phyloP scores from a whole-genome alignment of 2,113 vertebrate genomes.

The Myanophis thanlyinensis region DNA sequence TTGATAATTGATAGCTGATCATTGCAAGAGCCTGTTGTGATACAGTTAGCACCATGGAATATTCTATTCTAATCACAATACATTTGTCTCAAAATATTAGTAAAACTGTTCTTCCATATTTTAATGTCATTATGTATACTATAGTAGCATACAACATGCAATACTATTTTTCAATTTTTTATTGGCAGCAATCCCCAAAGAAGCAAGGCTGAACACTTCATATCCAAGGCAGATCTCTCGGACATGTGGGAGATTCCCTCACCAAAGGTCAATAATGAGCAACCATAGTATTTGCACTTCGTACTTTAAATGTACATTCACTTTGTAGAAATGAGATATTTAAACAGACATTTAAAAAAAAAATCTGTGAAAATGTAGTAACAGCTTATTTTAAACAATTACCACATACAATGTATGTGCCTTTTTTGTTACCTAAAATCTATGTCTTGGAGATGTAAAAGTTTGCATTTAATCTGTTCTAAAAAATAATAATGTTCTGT shows the following conservation, averaged over 20 bases:
- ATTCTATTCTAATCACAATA: background rate
- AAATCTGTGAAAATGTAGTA: constrained; percentile 87
- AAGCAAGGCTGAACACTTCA: constrained; percentile 83
- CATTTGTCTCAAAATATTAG: background rate
- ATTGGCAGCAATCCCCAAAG: constrained; percentile 80
- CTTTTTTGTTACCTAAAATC: constrained; percentile 76
- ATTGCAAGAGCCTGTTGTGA: background rate
- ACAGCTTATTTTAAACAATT: constrained; percentile 76
- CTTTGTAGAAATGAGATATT: constrained; percentile 96
- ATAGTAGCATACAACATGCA: background rate
- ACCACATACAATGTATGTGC: constrained; percentile 97
- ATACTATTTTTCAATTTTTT: constrained; percentile 17
- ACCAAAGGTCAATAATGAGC: constrained; percentile 83
- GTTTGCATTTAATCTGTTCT: constrained; percentile 74
- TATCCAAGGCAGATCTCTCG: constrained; percentile 55
- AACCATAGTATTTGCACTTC: constrained; percentile 99
- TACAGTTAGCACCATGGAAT: background rate
- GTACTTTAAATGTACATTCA: constrained; percentile 99
- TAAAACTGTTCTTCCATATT: background rate
- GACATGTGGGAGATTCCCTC: constrained; percentile 72
- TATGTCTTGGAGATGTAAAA: constrained; percentile 77
- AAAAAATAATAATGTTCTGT: constrained; percentile 32
- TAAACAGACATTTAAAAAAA: constrained; percentile 84
- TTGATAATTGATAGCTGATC: background rate
- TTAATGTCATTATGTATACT: background rate